Conservation (phyloP, 1,140 invertebrate genomes). For the Trachymyrmex septentrionalis region DNA sequence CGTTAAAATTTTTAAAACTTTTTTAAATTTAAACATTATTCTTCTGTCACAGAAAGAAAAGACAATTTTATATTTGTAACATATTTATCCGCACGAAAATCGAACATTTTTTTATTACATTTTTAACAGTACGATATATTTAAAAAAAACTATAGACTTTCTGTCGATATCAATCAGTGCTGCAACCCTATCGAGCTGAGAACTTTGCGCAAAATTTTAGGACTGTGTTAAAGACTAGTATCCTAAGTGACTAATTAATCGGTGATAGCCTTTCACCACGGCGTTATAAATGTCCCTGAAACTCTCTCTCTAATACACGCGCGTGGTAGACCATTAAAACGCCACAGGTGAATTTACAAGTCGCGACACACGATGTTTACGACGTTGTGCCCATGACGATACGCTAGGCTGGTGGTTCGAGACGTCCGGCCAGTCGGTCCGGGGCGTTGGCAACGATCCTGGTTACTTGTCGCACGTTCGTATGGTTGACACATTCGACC, state of each 20-base stretch:
- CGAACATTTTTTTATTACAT: not conserved
- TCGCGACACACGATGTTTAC: constrained; percentile 84
- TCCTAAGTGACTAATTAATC: constrained; percentile 81
- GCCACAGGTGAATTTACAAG: constrained; percentile 86
- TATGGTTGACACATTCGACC: constrained; percentile 80
- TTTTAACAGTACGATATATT: not conserved
- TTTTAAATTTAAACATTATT: not conserved
- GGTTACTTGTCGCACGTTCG: constrained; percentile 78
- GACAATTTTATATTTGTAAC: not conserved
- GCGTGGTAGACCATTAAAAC: constrained; percentile 84
- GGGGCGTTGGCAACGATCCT: constrained; percentile 82
- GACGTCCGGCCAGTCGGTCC: constrained; percentile 73
- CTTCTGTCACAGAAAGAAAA: not conserved
- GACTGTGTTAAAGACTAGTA: constrained; percentile 36
- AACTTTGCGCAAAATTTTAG: constrained; percentile 39
- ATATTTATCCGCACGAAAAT: not conserved
- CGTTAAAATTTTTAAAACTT: too few species aligned
- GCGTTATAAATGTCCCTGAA: constrained; percentile 85
- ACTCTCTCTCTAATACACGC: constrained; percentile 86
- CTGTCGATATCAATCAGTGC: not conserved
- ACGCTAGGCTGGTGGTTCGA: constrained; percentile 76
- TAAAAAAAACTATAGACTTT: not conserved
- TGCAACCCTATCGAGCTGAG: not conserved
- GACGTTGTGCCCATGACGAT: constrained; percentile 80
- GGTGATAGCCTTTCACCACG: constrained; percentile 79